Percentiles rank a stretch among this genome's conserved stretches.
Evolutionary conservation across 2,113 vertebrate species (phyloP).

Genomic region (Cavia aperea): DNA sequence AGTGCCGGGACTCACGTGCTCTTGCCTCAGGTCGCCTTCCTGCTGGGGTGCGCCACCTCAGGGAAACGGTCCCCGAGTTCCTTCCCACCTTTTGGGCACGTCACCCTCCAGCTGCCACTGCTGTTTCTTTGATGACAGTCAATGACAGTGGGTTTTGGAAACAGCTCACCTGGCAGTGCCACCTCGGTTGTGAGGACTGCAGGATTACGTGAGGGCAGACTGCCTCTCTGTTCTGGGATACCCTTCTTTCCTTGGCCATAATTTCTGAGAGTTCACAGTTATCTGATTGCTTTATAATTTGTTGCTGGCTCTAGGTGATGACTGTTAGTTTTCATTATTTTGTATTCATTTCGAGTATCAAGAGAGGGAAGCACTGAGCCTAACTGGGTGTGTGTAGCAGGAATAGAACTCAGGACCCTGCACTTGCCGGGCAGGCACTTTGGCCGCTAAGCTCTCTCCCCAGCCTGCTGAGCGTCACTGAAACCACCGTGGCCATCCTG

Average conservation of each 20-base stretch:
- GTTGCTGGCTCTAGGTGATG: neutral
- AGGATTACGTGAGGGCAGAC: neutral
- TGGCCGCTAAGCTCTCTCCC: too few species aligned
- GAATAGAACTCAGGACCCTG: too few species aligned
- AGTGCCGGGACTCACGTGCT: neutral
- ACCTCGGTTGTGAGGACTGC: neutral
- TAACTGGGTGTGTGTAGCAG: neutral
- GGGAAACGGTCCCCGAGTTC: neutral
- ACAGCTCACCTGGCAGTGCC: neutral
- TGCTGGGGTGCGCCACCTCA: neutral
- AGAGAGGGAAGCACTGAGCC: neutral
- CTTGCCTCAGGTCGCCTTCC: neutral
- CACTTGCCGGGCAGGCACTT: too few species aligned
- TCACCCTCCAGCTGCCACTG: neutral
- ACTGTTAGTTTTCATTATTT: neutral
- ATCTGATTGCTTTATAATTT: slow-evolving; percentile 9
- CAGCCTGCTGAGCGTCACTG: neutral
- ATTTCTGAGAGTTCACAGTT: neutral
- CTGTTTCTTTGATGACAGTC: neutral
- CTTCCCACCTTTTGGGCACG: neutral
- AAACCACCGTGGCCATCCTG: neutral
- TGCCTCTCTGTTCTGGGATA: neutral
- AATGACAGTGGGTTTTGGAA: neutral
- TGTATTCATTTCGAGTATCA: neutral
- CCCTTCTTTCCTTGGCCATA: neutral